Conservation (phyloP, 2,797 vertebrate species). For the Liparis tanakae region DNA sequence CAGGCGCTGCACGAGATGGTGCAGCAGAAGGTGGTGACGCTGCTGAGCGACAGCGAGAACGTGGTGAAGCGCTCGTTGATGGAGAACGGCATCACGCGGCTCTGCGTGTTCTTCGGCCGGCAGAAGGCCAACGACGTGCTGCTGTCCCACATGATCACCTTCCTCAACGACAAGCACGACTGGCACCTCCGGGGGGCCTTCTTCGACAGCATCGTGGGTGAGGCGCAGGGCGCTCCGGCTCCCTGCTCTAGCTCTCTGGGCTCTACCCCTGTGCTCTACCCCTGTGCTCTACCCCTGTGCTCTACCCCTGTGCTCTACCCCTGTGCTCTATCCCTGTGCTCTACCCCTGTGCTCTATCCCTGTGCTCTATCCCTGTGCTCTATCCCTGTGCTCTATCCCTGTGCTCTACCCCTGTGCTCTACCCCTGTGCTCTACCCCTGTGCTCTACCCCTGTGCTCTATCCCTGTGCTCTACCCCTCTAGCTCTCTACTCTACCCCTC, state of each 20-base stretch:
- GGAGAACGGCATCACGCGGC: constrained; percentile 97
- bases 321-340: not conserved
- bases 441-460: too few species aligned
- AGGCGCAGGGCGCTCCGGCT: too few species aligned
- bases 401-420: too few species aligned
- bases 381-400: too few species aligned
- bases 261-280: not conserved
- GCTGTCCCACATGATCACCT: constrained; percentile 98
- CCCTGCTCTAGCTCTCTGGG: too few species aligned
- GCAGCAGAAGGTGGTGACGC: constrained; percentile 98
- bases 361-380: too few species aligned
- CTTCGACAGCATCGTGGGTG: constrained; percentile 98
- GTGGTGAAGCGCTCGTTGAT: constrained; percentile 98
- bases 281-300: too few species aligned
- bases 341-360: too few species aligned
- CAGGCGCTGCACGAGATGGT: constrained; percentile 99
- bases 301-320: not conserved
- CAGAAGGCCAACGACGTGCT: constrained; percentile 99
- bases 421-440: too few species aligned
- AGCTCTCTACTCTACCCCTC: too few species aligned
- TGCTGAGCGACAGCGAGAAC: constrained; percentile 97
- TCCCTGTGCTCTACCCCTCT: too few species aligned
- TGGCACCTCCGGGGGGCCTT: constrained; percentile 98
- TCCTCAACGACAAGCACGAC: constrained; percentile 98
- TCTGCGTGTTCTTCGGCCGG: constrained; percentile 97